A percentile compares a stretch with the other conserved stretches of the same genome.
phyloP scores from a whole-genome alignment of 2,888 invertebrate species.

The Baronia brevicornis region DNA sequence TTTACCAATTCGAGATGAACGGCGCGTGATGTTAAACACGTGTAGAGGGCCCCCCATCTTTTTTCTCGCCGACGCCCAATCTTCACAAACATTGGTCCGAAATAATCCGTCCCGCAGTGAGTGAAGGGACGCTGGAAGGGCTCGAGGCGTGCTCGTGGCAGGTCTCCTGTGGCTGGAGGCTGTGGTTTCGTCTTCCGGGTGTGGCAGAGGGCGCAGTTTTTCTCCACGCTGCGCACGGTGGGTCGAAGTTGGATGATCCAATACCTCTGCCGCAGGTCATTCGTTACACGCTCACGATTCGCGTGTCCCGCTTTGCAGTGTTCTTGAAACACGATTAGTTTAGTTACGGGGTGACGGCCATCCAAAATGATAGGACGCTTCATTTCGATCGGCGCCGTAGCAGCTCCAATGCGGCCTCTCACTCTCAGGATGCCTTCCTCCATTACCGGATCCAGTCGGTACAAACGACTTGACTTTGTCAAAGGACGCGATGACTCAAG shows the following conservation, averaged over 20 bases:
- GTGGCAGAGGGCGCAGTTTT: constrained; percentile 15
- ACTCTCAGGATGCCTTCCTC: constrained; percentile 10
- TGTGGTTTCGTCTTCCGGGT: constrained; percentile 11
- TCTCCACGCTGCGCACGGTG: constrained; percentile 10
- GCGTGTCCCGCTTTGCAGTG: constrained; percentile 10
- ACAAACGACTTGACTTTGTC: not conserved
- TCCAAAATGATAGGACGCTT: constrained; percentile 11
- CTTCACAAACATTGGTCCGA: constrained; percentile 17
- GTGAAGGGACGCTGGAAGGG: constrained; percentile 12
- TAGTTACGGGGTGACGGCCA: constrained; percentile 10
- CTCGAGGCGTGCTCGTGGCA: constrained; percentile 15
- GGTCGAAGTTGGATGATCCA: constrained; percentile 21
- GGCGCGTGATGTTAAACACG: constrained; percentile 12
- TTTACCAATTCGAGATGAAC: constrained; percentile 12
- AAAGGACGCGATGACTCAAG: constrained; percentile 7
- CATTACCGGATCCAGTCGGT: constrained; percentile 9
- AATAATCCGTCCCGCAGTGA: constrained; percentile 17
- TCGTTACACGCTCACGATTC: constrained; percentile 14
- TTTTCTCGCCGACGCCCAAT: constrained; percentile 15
- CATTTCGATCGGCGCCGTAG: not conserved
- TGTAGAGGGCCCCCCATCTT: constrained; percentile 16
- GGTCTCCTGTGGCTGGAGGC: constrained; percentile 14
- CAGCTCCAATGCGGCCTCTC: constrained; percentile 4
- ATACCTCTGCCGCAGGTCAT: constrained; percentile 22
- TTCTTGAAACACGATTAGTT: not conserved